Evolutionary conservation across 1,140 invertebrate species (phyloP).

Genomic region (Anadara kagoshimensis): DNA sequence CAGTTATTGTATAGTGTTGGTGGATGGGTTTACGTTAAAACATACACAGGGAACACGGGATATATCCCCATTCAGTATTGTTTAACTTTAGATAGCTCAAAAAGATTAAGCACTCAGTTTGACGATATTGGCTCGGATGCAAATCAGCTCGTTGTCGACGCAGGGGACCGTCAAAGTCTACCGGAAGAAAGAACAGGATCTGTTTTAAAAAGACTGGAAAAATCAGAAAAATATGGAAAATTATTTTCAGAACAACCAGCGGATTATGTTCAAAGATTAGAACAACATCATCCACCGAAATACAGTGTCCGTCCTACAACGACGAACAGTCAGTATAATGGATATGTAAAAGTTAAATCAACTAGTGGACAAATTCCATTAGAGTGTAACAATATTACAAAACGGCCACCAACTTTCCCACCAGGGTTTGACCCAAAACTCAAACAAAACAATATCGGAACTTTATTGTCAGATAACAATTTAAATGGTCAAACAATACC

Average conservation of each 20-base stretch:
- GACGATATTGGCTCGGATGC: neutral
- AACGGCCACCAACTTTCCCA: too few relatives aligned
- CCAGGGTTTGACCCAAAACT: neutral
- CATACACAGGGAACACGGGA: constrained; percentile 32
- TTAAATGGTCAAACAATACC: neutral
- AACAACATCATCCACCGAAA: neutral
- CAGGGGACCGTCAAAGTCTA: neutral
- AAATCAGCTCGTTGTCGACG: neutral
- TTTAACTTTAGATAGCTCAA: constrained; percentile 24
- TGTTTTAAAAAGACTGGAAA: neutral
- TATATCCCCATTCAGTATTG: constrained; percentile 30
- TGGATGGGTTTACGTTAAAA: constrained; percentile 32
- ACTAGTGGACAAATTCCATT: too few relatives aligned
- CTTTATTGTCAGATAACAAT: neutral
- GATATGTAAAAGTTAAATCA: too few relatives aligned
- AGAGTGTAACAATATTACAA: too few relatives aligned
- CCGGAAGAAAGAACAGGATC: neutral
- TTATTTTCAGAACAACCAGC: neutral
- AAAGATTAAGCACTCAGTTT: constrained; percentile 14
- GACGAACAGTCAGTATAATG: too few relatives aligned
- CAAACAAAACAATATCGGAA: neutral
- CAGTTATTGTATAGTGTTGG: constrained; percentile 29
- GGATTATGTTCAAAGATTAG: neutral
- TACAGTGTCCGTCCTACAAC: too few relatives aligned
- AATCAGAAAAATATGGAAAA: neutral